Evolutionary conservation across 92 coral and sea anemone genomes (phyloP).

Genomic region (Zoanthus sansibaricus): DNA sequence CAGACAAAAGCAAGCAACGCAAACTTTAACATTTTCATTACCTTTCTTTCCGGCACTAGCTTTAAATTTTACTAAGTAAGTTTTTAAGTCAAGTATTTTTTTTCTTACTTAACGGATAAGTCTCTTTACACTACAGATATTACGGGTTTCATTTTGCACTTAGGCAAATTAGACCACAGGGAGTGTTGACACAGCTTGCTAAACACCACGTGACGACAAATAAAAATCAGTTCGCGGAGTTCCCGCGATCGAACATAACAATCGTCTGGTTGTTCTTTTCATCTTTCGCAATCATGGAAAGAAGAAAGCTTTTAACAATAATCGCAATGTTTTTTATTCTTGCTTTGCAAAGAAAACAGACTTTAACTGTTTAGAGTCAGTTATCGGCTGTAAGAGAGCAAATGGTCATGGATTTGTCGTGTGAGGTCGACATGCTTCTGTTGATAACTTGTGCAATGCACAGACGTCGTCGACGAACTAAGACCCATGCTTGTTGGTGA

Average conservation of each 20-base stretch:
- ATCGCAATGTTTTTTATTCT: slow-evolving; percentile 34
- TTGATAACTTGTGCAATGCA: slow-evolving; percentile 31
- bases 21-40: background rate
- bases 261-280: slow-evolving; percentile 32
- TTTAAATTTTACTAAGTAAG: too few relatives aligned
- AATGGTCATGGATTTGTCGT: slow-evolving; percentile 29
- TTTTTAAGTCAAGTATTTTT: too few relatives aligned
- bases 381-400: slow-evolving; percentile 34
- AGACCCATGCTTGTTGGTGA: slow-evolving; percentile 70
- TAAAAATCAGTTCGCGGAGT: slow-evolving; percentile 35
- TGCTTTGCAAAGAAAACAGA: slow-evolving; percentile 42
- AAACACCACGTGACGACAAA: slow-evolving; percentile 43
- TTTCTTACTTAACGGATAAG: background rate
- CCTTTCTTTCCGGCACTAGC: too few relatives aligned
- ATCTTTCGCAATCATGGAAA: slow-evolving; percentile 37
- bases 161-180: slow-evolving; percentile 25
- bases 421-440: slow-evolving; percentile 36
- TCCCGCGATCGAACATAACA: slow-evolving; percentile 34
- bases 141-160: slow-evolving; percentile 44
- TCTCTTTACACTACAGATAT: slow-evolving; percentile 42
- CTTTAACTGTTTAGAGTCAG: slow-evolving; percentile 36
- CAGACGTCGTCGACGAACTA: slow-evolving; percentile 32
- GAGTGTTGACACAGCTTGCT: slow-evolving; percentile 46
- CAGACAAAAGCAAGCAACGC: background rate
- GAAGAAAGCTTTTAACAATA: slow-evolving; percentile 27